Evolutionary conservation across 1,140 invertebrate species (phyloP), one percentile per base, ranked within the genome.

Genomic region (Neodiprion pinetum): DNA sequence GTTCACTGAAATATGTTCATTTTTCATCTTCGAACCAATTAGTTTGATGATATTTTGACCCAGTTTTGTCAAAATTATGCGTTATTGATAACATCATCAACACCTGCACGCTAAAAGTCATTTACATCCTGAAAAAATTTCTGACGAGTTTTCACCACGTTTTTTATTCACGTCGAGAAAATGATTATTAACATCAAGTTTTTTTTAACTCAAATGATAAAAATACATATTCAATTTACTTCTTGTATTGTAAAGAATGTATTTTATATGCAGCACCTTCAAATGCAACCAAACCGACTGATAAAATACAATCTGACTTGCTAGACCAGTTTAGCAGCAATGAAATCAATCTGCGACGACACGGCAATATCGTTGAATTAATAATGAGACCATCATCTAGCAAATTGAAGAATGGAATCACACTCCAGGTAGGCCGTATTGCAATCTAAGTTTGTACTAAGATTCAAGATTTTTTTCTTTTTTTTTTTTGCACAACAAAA

Each of bases 361-460:
- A 91, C 71, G 90, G 91, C 21, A 91, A 92, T 82, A 89, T 94
- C 74, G 90, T 92, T 3, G 92, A 94, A 80, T 85, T 94, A 73
- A 90, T 92, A 77, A 85, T 94, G 50, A 90, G 90, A 12, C 90
- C 92, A 67, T 88, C 86, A 23, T 86, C 88, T 1, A 90, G 90
- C 0, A 91, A 91, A 83, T 85, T 91, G 77, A 89, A 89, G 70
- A 90, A 92, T 76, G 90, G 90, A 28, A 90, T 93, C 14, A 93
- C 89, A 69, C 77, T 89, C 23, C 86, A 90, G 84, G 92, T 92
- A 85, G 86, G 79, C 74, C 28, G 70, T 74, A 77, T 72, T 75
- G 21, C 61, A 61, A 71, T 61, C 53, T 48, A 40, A 61, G 71
- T 12, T 70, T 50, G 2, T 72, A 78, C 70, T 76, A 21, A 48